Conservation (phyloP, 2,797 vertebrate genomes). For the Pogonophryne albipinna region DNA sequence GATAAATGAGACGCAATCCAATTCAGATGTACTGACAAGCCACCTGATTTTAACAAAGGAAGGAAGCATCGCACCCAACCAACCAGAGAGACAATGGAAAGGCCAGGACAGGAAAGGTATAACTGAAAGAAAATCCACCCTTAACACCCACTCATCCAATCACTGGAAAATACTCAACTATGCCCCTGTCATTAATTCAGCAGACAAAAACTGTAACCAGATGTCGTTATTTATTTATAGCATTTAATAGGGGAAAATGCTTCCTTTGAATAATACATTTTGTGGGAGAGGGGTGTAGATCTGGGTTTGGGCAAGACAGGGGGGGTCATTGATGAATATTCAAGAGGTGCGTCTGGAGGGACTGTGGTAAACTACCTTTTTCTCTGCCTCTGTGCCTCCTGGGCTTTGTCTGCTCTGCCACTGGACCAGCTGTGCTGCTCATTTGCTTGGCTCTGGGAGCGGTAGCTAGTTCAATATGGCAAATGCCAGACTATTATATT, state of each 20-base stretch:
- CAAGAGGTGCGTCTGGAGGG: slow-evolving; percentile 73
- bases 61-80: slow-evolving; percentile 30
- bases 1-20: slow-evolving; percentile 48
- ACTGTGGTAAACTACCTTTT: slow-evolving; percentile 71
- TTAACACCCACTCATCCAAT: slow-evolving; percentile 38
- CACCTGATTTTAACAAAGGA: slow-evolving; percentile 68
- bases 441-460: slow-evolving; percentile 67
- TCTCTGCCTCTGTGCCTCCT: slow-evolving; percentile 60
- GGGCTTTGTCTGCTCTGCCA: slow-evolving; percentile 73
- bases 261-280: slow-evolving; percentile 86
- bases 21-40: slow-evolving; percentile 46
- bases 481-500: slow-evolving; percentile 68
- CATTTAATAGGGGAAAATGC: slow-evolving; percentile 83
- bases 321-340: slow-evolving; percentile 83
- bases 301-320: slow-evolving; percentile 29
- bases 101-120: slow-evolving; percentile 34
- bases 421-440: slow-evolving; percentile 74
- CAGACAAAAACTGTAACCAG: slow-evolving; percentile 81
- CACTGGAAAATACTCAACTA: slow-evolving; percentile 47
- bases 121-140: slow-evolving; percentile 36
- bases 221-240: slow-evolving; percentile 86
- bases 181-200: slow-evolving; percentile 74
- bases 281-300: slow-evolving; percentile 66
- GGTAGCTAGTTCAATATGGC: slow-evolving; percentile 62
- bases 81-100: slow-evolving; percentile 63